Conservation (phyloP, 2,797 vertebrate species). For the Neomorphus geoffroyi region DNA sequence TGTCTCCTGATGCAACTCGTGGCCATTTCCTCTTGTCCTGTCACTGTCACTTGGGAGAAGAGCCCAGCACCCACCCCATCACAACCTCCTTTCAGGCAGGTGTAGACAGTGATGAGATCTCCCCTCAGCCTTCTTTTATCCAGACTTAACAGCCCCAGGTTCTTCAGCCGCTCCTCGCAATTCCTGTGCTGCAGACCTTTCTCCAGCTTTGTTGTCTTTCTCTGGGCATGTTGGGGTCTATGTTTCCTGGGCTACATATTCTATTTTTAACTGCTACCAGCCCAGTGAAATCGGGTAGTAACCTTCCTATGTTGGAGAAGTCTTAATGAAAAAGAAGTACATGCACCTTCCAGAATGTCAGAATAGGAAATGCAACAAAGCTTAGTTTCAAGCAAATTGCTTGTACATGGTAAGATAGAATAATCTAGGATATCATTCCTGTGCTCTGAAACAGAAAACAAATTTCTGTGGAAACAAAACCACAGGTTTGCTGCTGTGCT, state of each 20-base stretch:
- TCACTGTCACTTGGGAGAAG: too few relatives aligned
- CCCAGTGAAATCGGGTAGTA: not conserved
- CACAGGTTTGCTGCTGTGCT: not conserved
- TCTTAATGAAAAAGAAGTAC: not conserved
- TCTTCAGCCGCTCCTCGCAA: too few relatives aligned
- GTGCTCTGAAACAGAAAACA: slow-evolving; percentile 34
- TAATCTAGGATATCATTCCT: not conserved
- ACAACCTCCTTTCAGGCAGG: too few relatives aligned
- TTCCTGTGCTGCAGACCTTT: too few relatives aligned
- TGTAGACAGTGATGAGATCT: too few relatives aligned
- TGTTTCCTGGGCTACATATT: not conserved
- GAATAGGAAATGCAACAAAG: not conserved
- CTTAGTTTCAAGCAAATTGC: not conserved
- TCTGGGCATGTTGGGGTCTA: too few relatives aligned
- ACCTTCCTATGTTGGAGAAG: not conserved
- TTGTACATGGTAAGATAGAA: not conserved
- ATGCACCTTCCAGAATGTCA: not conserved
- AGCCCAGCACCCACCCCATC: too few relatives aligned
- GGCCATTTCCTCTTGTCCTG: too few relatives aligned
- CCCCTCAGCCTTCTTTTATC: too few relatives aligned
- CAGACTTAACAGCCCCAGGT: too few relatives aligned
- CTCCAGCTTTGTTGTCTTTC: too few relatives aligned
- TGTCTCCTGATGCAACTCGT: too few relatives aligned
- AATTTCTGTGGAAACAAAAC: slow-evolving; percentile 1
- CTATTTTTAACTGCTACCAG: not conserved